Evolutionary conservation across 1,140 invertebrate genomes (phyloP), one percentile per base, ranked within the genome.

Genomic region (Sinella curviseta): DNA sequence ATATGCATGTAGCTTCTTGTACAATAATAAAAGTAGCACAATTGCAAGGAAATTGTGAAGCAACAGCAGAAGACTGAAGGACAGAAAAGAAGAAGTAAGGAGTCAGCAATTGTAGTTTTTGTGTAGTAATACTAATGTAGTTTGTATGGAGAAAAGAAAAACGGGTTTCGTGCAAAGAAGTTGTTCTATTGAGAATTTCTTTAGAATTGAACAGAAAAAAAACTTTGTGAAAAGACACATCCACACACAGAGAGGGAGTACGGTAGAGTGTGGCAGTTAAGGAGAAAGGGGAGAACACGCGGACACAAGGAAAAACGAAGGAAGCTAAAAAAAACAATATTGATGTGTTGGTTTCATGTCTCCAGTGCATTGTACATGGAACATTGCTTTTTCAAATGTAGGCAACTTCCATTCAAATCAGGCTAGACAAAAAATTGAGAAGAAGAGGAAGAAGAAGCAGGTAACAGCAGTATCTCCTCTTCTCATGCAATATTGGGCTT

Each of bases 251-350:
- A 60, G 24, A 17, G 55, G 24, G 55, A 60, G 55, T 26, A n/a
- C n/a, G n/a, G n/a, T n/a, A n/a, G 4, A 26, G 57, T 26, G 8
- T 65, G 4, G 3, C 24, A 8, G 57, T 65, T 8, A 65, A 65
- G 8, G 4, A 65, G 57, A 26, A 26, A 65, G 57, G 39, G 8
- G 20, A 48, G 8, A 48, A 20, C 20, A 48, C 39, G 39, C 8
- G 8, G 8, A 48, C 20, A n/a, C 39, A 70, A 33, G 31, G 65
- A 70, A 70, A 48, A 70, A 33, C 26, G 31, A 70, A 12, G 30
- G 30, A 70, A 70, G 30, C 65, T 70, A 33, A 70, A 65, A 70
- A 70, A 70, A 30, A 70, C 65, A 70, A 70, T 70, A 70, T 70
- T 70, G 65, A 70, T 70, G 65, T 70, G 65, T 31, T 31, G 31